Percentiles rank a stretch among this genome's conserved stretches.
phyloP scores from a whole-genome alignment of 2,113 vertebrate species.

The Rutilus rutilus region DNA sequence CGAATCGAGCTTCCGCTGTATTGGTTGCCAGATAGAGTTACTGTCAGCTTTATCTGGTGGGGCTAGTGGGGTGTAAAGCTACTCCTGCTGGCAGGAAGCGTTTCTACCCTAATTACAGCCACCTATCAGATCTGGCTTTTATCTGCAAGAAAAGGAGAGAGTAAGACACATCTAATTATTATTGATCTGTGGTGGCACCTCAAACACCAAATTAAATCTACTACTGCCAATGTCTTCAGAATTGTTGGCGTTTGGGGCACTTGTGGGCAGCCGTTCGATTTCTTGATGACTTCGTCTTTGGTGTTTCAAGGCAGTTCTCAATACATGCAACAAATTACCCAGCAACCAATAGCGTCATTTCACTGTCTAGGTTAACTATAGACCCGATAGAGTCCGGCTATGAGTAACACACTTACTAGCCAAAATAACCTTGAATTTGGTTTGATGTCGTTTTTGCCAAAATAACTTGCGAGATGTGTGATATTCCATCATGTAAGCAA shows the following conservation, averaged over 20 bases:
- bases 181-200: conserved; percentile 51
- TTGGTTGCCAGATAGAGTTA: conserved; percentile 29
- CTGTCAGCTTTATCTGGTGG: conserved; percentile 5
- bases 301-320: not conserved
- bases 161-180: conserved; percentile 47
- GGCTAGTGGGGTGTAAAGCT: conserved; percentile 9
- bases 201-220: conserved; percentile 40
- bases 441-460: too few species aligned
- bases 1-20: not conserved
- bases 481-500: too few species aligned
- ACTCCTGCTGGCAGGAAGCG: conserved; percentile 19
- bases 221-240: not conserved
- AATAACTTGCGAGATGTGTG: too few species aligned
- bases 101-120: conserved; percentile 9
- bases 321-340: not conserved
- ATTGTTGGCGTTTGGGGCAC: not conserved
- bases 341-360: not conserved
- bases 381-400: too few species aligned
- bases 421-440: too few species aligned
- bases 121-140: conserved; percentile 25
- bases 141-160: not conserved
- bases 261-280: not conserved
- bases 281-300: not conserved
- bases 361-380: too few species aligned
- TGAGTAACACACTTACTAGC: too few species aligned